phyloP scores from a whole-genome alignment of 2,113 vertebrate species.

The Etheostoma spectabile region DNA sequence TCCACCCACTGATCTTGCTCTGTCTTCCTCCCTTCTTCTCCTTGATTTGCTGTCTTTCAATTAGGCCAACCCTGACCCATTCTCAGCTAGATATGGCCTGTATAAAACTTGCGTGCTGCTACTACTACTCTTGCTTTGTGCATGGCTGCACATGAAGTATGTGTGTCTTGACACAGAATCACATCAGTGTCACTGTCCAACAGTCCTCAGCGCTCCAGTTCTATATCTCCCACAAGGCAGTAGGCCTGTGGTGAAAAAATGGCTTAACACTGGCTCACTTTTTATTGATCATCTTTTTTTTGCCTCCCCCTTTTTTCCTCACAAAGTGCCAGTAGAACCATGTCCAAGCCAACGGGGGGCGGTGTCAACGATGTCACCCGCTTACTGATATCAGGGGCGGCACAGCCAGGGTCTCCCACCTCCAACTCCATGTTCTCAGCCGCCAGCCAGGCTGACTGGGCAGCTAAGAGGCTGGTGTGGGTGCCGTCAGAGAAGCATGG shows the following conservation, averaged over 20 bases:
- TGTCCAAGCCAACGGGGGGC: conserved; percentile 81
- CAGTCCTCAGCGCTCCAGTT: conserved; percentile 33
- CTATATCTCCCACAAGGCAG: conserved; percentile 13
- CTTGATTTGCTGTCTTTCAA: conserved; percentile 70
- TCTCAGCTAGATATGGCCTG: conserved; percentile 43
- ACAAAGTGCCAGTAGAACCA: conserved; percentile 76
- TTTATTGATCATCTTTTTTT: conserved; percentile 23
- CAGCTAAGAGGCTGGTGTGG: conserved; percentile 87
- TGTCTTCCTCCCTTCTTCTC: conserved; percentile 58
- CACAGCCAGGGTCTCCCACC: conserved; percentile 75
- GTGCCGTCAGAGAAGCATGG: conserved; percentile 88
- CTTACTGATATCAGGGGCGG: conserved; percentile 79
- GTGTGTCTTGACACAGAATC: conserved; percentile 38
- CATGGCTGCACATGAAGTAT: conserved; percentile 25
- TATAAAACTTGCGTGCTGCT: conserved; percentile 48
- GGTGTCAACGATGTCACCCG: conserved; percentile 83
- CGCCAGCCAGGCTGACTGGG: conserved; percentile 88
- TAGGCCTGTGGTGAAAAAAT: background rate
- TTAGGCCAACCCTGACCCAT: conserved; percentile 66
- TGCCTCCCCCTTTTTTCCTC: conserved; percentile 24
- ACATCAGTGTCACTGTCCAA: conserved; percentile 64
- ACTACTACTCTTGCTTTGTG: conserved; percentile 31
- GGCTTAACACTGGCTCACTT: conserved; percentile 14
- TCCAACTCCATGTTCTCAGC: conserved; percentile 74
- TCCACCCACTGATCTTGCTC: conserved; percentile 40